Evolutionary conservation across 1,140 invertebrate genomes (phyloP), one percentile per base, ranked within the genome.

Genomic region (Chelonus insularis): DNA sequence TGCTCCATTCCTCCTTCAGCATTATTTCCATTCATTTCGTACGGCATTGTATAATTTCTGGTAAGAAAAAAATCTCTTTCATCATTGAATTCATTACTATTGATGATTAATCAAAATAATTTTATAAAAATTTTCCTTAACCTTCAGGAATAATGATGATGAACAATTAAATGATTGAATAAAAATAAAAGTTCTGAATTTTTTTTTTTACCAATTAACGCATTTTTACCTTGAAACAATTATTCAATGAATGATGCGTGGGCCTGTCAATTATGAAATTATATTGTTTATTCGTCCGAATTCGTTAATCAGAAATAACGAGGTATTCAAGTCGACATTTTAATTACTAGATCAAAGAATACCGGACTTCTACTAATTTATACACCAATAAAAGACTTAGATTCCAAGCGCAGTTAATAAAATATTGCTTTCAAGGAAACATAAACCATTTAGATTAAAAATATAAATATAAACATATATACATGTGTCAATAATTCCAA

Each of bases 211-310:
- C 47, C 32, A 39, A 57, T 63, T 37, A 57, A 63, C 18, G 54
- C 55, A 21, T 57, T 52, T 63, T 69, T 63, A 63, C 66, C 72
- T 70, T 68, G 66, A 64, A 57, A 64, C 66, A 76, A 78, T 78
- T 75, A 78, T 65, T 68, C 65, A 74, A 73, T 72, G 61, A 74
- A 52, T 18, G 32, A 37, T 18, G 68, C 68, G 71, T 77, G 67
- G 75, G 73, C 54, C 63, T 57, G 61, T 32, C 72, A 76, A 77
- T 76, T 77, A 77, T 70, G 66, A 76, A 73, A 75, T 76, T 72
- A 75, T 61, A 58, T 70, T 71, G 68, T 63, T 69, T 74, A n/a
- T 72, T 64, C 51, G 66, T 59, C 50, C 18, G 20, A 50, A 47
- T 58, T 47, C 63, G n/a, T n/a, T n/a, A n/a, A n/a, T n/a, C n/a